Percentiles rank a stretch among this genome's conserved stretches.
Conservation (phyloP, 2,888 invertebrate genomes). For the Lymantria monacha region DNA sequence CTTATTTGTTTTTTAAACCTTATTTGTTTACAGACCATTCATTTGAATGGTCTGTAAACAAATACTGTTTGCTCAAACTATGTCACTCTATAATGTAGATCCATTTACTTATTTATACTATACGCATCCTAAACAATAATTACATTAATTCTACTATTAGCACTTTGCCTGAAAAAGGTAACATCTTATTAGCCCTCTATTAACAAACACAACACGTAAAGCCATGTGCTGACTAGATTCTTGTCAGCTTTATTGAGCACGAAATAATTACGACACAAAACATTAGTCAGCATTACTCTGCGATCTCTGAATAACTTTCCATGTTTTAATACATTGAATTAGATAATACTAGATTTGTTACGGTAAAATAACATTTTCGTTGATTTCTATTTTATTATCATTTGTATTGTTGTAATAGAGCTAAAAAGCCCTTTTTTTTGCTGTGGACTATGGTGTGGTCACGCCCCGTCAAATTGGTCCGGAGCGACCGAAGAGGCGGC, state of each 20-base stretch:
- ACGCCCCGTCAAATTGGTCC: too few relatives aligned
- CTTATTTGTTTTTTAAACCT: too few relatives aligned
- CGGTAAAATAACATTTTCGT: not conserved
- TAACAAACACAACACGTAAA: constrained; percentile 20
- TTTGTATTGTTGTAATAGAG: not conserved
- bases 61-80: too few relatives aligned
- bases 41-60: too few relatives aligned
- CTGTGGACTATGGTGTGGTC: too few relatives aligned
- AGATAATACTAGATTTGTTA: constrained; percentile 1
- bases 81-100: too few relatives aligned
- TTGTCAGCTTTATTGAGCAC: constrained; percentile 41
- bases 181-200: constrained; percentile 22
- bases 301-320: constrained; percentile 22
- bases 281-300: constrained; percentile 38
- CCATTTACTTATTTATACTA: too few relatives aligned
- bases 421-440: not conserved
- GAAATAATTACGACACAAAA: constrained; percentile 39
- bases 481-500: too few relatives aligned
- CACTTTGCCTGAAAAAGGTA: constrained; percentile 9
- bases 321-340: constrained; percentile 11
- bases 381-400: not conserved
- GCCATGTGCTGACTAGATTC: constrained; percentile 17
- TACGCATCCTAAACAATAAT: not conserved
- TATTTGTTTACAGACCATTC: too few relatives aligned
- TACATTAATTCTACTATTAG: not conserved